A percentile compares a stretch with the other conserved stretches of the same genome.
Evolutionary conservation across 2,888 invertebrate genomes (phyloP).

Genomic region (Aphrophora alni): DNA sequence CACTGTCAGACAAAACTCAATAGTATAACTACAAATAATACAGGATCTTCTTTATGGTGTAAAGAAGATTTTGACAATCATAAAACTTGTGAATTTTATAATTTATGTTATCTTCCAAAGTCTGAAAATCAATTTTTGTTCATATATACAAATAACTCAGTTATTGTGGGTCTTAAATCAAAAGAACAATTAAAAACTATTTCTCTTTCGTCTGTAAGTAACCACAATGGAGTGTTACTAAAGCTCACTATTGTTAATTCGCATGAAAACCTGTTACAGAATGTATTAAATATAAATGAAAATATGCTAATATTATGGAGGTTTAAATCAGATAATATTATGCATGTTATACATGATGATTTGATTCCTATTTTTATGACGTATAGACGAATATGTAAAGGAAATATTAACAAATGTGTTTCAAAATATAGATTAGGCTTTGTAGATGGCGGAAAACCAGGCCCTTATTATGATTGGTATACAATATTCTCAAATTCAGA

Average conservation of each 20-base stretch:
- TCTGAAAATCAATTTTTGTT: slow-evolving; percentile 56
- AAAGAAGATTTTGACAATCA: slow-evolving; percentile 28
- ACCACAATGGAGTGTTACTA: slow-evolving; percentile 56
- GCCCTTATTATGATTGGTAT: slow-evolving; percentile 55
- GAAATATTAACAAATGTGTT: slow-evolving; percentile 46
- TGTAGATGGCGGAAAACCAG: slow-evolving; percentile 53
- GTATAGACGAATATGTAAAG: slow-evolving; percentile 52
- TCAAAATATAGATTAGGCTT: slow-evolving; percentile 53
- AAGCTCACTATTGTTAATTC: slow-evolving; percentile 50
- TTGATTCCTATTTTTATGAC: slow-evolving; percentile 58
- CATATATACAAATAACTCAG: slow-evolving; percentile 53
- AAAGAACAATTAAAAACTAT: slow-evolving; percentile 53
- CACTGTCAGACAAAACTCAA: neutral
- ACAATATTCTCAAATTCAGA: slow-evolving; percentile 52
- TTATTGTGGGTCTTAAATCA: slow-evolving; percentile 53
- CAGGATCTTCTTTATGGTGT: slow-evolving; percentile 48
- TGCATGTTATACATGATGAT: slow-evolving; percentile 63
- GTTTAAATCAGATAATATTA: slow-evolving; percentile 62
- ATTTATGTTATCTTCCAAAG: slow-evolving; percentile 57
- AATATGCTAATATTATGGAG: slow-evolving; percentile 55
- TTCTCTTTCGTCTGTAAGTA: slow-evolving; percentile 56
- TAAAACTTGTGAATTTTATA: slow-evolving; percentile 56
- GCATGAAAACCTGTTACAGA: slow-evolving; percentile 22
- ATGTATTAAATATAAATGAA: slow-evolving; percentile 23
- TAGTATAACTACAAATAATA: neutral